phyloP scores from a whole-genome alignment of 2,113 vertebrate species.

The Antennarius striatus region DNA sequence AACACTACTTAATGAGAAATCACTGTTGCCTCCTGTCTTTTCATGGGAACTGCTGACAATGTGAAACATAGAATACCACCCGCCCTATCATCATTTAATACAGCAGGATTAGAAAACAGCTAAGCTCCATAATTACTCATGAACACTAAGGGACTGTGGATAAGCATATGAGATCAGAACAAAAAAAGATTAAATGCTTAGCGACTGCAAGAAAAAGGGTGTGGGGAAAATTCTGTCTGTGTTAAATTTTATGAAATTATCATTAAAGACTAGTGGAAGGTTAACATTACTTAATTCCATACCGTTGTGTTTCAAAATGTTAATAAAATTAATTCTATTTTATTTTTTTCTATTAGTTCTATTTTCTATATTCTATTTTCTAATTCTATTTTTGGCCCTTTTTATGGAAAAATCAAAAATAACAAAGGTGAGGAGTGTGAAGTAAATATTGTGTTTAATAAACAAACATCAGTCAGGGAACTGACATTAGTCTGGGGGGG shows the following conservation, averaged over 20 bases:
- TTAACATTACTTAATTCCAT: background rate
- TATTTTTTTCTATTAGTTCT: background rate
- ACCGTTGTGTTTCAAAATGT: background rate
- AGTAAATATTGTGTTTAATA: conserved; percentile 98
- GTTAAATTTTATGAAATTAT: background rate
- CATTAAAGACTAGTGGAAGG: background rate
- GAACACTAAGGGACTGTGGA: background rate
- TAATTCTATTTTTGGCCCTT: background rate
- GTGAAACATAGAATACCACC: background rate
- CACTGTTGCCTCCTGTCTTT: background rate
- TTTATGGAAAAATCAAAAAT: conserved; percentile 20
- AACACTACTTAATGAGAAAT: background rate
- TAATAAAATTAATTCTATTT: background rate
- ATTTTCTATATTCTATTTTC: too few species aligned
- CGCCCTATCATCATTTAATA: too few species aligned
- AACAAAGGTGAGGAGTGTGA: conserved; percentile 72
- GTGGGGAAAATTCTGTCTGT: background rate
- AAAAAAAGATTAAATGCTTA: background rate
- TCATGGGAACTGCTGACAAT: background rate
- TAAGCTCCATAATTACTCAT: background rate
- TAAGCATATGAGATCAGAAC: background rate
- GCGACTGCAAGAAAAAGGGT: background rate
- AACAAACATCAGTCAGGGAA: conserved; percentile 95
- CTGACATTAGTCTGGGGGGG: conserved; percentile 89
- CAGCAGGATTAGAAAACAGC: too few species aligned